Percentiles rank a stretch among this genome's conserved stretches.
These are phyloP conservation scores for Rissa tridactyla DNA, from an alignment of 2,113 vertebrate genomes.

Conservation along the genomic window DNA sequence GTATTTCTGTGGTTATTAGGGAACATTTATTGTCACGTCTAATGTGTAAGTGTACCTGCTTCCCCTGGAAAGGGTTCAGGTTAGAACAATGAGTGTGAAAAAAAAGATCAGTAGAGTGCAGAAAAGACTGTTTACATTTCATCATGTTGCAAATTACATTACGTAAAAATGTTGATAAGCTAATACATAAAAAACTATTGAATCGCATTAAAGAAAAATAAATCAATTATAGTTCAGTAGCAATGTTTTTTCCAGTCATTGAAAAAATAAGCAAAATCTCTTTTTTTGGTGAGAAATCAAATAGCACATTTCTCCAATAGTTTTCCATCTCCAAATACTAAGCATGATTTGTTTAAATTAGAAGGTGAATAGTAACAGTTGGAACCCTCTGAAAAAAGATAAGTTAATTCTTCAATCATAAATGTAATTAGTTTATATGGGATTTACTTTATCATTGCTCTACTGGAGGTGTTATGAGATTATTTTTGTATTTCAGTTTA, in stretches of 20 bases:
- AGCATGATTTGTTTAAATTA: slow-evolving; percentile 31
- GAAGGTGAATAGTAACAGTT: background rate
- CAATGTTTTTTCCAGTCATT: slow-evolving; percentile 7
- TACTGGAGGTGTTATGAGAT: background rate
- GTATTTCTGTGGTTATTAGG: background rate
- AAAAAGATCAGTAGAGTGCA: background rate
- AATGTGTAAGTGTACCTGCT: background rate
- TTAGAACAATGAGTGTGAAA: background rate
- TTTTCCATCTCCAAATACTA: slow-evolving; percentile 19
- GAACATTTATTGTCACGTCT: background rate
- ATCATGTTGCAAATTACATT: slow-evolving; percentile 16
- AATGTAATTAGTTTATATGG: slow-evolving; percentile 16
- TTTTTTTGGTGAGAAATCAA: background rate
- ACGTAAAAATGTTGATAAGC: background rate
- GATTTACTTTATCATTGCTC: slow-evolving; percentile 3
- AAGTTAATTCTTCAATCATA: slow-evolving; percentile 10
- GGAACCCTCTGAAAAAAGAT: background rate
- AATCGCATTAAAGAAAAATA: slow-evolving; percentile 13
- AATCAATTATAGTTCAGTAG: slow-evolving; percentile 53
- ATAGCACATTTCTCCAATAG: slow-evolving; percentile 19
- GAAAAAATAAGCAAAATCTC: slow-evolving; percentile 20
- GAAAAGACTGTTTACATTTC: background rate
- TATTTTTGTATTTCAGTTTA: background rate
- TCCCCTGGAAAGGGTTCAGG: background rate
- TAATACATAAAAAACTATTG: background rate